A percentile compares a stretch with the other conserved stretches of the same genome.
These are phyloP conservation scores for Brachionus manjavacas DNA, from an alignment of 1,140 invertebrate genomes.

Conservation along the genomic window DNA sequence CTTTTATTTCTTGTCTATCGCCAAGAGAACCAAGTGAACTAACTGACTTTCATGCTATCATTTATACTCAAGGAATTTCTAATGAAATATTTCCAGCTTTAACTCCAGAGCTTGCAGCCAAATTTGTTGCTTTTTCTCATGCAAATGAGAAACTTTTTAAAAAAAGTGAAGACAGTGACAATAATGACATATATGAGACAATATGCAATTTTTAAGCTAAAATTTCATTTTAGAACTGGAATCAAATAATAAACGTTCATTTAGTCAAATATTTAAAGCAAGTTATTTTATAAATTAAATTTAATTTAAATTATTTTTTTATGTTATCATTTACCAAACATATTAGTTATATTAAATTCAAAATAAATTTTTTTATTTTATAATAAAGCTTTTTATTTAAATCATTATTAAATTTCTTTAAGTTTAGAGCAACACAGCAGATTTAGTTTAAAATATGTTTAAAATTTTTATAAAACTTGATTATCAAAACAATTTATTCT, in stretches of 20 bases:
- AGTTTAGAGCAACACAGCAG: not conserved
- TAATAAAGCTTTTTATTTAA: not conserved
- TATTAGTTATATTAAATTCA: not conserved
- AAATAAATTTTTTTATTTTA: not conserved
- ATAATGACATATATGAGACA: too few species aligned
- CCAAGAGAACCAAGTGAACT: not conserved
- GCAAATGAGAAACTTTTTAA: too few species aligned
- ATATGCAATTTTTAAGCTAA: too few species aligned
- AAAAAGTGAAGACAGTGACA: too few species aligned
- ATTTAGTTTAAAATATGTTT: not conserved
- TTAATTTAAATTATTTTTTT: not conserved
- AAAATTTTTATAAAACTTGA: not conserved
- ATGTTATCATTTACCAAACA: not conserved
- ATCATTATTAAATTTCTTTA: not conserved
- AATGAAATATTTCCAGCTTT: not conserved
- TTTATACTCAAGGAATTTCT: slow-evolving; percentile 14
- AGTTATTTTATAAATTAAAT: too few species aligned
- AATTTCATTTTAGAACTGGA: too few species aligned
- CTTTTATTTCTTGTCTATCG: not conserved
- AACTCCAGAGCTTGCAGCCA: not conserved
- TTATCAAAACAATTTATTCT: not conserved
- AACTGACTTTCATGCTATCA: not conserved
- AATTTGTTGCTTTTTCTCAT: not conserved
- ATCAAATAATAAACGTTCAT: too few species aligned
- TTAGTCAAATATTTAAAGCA: not conserved